Conservation (phyloP, 1,140 invertebrate genomes). For the Bombus ignitus region DNA sequence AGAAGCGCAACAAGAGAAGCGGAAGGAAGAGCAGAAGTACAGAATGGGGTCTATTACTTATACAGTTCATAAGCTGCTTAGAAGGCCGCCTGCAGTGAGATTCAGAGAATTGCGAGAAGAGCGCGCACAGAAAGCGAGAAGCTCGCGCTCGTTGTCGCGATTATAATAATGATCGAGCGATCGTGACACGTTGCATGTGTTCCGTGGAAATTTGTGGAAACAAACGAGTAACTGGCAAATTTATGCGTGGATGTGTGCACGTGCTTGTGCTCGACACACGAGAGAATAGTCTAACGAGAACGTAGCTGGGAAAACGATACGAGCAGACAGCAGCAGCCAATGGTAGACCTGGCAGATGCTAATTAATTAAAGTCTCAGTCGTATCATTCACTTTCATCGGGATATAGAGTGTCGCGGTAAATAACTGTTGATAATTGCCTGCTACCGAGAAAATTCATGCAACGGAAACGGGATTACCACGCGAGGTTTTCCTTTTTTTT, state of each 20-base stretch:
- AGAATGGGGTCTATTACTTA: conserved; percentile 9
- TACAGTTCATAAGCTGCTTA: conserved; percentile 39
- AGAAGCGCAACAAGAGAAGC: background rate
- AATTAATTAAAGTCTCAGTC: conserved; percentile 58
- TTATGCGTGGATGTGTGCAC: background rate
- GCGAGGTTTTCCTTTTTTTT: background rate
- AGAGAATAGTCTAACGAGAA: background rate
- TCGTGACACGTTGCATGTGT: background rate
- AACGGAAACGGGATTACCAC: conserved; percentile 29
- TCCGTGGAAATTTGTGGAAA: conserved; percentile 34
- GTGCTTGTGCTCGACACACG: background rate
- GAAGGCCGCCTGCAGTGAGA: background rate
- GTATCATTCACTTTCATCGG: conserved; percentile 64
- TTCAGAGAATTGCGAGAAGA: background rate
- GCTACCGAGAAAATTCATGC: conserved; percentile 8
- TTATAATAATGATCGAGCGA: conserved; percentile 21
- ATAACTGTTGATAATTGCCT: conserved; percentile 43
- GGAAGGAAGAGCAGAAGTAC: background rate
- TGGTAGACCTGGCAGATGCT: conserved; percentile 28
- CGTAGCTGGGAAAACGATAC: conserved; percentile 45
- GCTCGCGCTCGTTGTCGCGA: background rate
- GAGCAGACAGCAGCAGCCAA: background rate
- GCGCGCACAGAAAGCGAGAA: conserved; percentile 7
- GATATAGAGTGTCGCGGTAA: conserved; percentile 48
- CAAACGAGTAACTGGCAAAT: background rate